Conservation (phyloP, 2,797 vertebrate species). For the Limnodromus scolopaceus region DNA sequence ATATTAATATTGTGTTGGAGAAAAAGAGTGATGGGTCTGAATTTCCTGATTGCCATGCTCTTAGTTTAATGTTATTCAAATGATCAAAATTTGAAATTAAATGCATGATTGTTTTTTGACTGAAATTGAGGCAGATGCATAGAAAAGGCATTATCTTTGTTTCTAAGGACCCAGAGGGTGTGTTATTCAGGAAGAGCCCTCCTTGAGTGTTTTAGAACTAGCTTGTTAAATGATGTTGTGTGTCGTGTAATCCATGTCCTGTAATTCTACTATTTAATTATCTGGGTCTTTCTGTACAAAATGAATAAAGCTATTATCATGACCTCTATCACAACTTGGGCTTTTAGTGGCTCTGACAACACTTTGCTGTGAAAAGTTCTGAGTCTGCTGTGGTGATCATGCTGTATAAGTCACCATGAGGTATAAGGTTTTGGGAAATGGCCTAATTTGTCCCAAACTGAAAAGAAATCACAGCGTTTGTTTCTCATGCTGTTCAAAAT, state of each 20-base stretch:
- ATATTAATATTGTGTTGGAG: conserved; percentile 24
- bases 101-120: not conserved
- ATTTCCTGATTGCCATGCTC: not conserved
- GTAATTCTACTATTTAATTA: not conserved
- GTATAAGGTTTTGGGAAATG: not conserved
- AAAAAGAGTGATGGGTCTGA: not conserved
- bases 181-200: not conserved
- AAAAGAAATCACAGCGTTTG: not conserved
- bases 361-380: not conserved
- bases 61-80: conserved; percentile 23
- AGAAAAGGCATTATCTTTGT: not conserved
- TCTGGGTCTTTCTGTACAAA: not conserved
- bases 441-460: not conserved
- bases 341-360: not conserved
- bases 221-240: not conserved
- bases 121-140: not conserved
- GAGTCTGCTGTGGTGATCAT: not conserved
- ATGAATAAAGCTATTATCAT: not conserved
- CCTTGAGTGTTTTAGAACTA: not conserved
- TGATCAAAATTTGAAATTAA: conserved; percentile 18
- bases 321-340: not conserved
- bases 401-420: not conserved
- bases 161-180: not conserved
- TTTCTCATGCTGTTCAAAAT: conserved; percentile 1
- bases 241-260: not conserved